A percentile compares a stretch with the other conserved stretches of the same genome.
Conservation (phyloP, 2,113 vertebrate species). For the human (Homo sapiens) region DNA sequence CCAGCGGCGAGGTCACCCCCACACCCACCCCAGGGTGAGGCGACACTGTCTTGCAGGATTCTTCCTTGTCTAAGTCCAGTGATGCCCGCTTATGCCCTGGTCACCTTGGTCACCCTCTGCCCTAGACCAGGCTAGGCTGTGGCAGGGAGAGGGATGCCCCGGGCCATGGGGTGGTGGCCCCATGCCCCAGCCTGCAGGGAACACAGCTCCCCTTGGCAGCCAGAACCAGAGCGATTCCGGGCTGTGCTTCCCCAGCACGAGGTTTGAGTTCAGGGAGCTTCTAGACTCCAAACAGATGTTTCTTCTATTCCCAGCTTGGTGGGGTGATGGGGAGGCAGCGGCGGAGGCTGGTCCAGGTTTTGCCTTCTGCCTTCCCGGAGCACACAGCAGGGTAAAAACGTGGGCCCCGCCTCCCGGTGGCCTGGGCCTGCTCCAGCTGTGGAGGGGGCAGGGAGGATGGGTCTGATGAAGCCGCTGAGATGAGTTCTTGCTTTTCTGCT, state of each 20-base stretch:
- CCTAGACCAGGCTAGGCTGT: not conserved
- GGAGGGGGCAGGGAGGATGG: not conserved
- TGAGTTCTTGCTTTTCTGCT: constrained; percentile 41
- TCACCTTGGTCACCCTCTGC: not conserved
- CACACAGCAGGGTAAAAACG: not conserved
- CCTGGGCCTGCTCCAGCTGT: not conserved
- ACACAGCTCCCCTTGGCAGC: not conserved
- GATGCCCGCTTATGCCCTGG: not conserved
- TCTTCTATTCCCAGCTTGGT: constrained; percentile 37
- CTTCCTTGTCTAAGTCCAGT: not conserved
- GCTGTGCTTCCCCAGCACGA: not conserved
- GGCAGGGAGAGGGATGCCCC: not conserved
- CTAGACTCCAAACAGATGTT: constrained; percentile 61
- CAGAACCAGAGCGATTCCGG: not conserved
- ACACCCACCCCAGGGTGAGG: not conserved
- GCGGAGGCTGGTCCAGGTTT: not conserved
- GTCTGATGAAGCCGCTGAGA: not conserved
- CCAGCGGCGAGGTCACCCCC: no score
- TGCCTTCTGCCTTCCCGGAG: constrained; percentile 11
- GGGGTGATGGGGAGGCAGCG: not conserved
- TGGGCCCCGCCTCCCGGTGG: constrained; percentile 7
- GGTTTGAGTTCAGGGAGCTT: not conserved
- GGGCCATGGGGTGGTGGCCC: not conserved
- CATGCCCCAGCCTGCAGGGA: not conserved
- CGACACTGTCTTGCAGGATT: not conserved